Evolutionary conservation across 2,113 vertebrate species (phyloP).

Genomic region (human): DNA sequence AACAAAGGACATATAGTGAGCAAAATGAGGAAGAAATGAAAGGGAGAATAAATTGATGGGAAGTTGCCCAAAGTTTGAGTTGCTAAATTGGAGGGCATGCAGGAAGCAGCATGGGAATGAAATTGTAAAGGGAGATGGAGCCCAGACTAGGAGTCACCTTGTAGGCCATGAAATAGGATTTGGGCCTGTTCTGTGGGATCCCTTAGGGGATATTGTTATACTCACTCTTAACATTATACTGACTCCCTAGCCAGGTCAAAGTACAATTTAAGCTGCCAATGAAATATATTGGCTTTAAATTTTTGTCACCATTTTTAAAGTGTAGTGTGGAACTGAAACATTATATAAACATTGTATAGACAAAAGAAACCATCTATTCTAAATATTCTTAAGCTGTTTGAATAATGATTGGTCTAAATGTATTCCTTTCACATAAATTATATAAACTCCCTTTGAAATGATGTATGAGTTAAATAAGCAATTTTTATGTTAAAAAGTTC

Average conservation of each 20-base stretch:
- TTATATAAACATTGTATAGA: not conserved
- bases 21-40: not conserved
- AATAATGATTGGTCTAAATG: slow-evolving; percentile 18
- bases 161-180: not conserved
- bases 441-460: slow-evolving; percentile 27
- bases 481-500: not conserved
- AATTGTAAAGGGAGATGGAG: not conserved
- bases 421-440: not conserved
- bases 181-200: not conserved
- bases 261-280: slow-evolving; percentile 16
- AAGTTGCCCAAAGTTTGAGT: not conserved
- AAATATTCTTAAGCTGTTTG: not conserved
- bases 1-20: not conserved
- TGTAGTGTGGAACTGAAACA: not conserved
- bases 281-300: slow-evolving; percentile 18
- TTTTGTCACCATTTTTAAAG: slow-evolving; percentile 15
- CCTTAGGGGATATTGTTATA: not conserved
- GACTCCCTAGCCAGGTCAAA: not conserved
- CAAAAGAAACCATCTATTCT: slow-evolving; percentile 5
- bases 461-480: not conserved
- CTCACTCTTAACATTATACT: not conserved
- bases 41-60: not conserved
- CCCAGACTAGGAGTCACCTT: not conserved
- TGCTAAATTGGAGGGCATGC: not conserved
- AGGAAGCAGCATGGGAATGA: not conserved